Evolutionary conservation across 2,888 invertebrate species (phyloP), one percentile per base, ranked within the genome.

Genomic region (Ophion ellenae): DNA sequence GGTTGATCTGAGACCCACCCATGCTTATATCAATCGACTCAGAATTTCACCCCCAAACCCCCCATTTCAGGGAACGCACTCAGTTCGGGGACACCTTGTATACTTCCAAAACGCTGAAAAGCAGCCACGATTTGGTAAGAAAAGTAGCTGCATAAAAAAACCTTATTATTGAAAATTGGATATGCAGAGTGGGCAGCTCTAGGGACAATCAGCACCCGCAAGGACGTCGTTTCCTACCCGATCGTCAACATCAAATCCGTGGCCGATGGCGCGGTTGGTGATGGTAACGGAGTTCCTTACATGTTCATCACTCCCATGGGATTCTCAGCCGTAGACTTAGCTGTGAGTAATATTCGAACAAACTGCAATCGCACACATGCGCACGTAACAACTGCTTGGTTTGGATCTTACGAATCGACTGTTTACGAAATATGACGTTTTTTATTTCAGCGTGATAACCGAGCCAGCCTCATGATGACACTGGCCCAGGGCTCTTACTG

Each of bases 221-320:
- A 95, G 24, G 94, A 95, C 0, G 96, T 96, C 24, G 93, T 94
- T 88, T 95, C 96, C 1, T 97, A 95, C 91, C 97, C 97, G 0
- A 96, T 96, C 91, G 95, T 95, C 0, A 96, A 96, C 89, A 95
- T 97, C 0, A 96, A 96, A 90, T 97, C 97, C 0, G 94, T 97
- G 57, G 96, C 96, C 71, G 97, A 97, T 93, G 97, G 97, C 0
- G 95, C 96, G 0, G 88, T 95, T 47, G 94, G 95, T 11, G 96
- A 96, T 90, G 96, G 97, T 14, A 96, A 96, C 3, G 97, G 97
- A 47, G 93, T 96, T 73, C 97, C 97, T 1, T 97, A 97, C 92
- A 95, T 97, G 92, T 97, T 96, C 92, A 95, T 97, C 94, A 97
- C 97, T 2, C 96, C 96, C 1, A 93, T 97, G 93, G 97, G 97